Percentiles rank a stretch among this genome's conserved stretches.
These are phyloP conservation scores for Sinotaia quadrata DNA, from an alignment of 2,888 invertebrate genomes.

Conservation along the genomic window DNA sequence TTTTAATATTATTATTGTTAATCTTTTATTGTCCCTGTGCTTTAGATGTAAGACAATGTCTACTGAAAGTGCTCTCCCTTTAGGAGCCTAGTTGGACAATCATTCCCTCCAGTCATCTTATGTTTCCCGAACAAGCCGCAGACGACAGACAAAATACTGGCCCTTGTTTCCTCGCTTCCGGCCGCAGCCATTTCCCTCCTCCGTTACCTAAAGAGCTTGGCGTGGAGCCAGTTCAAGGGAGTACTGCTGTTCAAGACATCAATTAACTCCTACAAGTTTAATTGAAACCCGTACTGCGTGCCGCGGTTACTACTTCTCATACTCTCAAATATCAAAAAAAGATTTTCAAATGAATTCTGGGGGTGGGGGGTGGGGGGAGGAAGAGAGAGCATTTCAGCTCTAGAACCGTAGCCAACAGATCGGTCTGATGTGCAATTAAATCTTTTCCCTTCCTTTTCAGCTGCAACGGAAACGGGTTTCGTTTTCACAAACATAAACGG, in stretches of 20 bases:
- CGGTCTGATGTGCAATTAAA: slow-evolving; percentile 6
- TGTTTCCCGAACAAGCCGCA: background rate
- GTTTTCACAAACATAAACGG: slow-evolving; percentile 8
- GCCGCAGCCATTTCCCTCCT: slow-evolving; percentile 4
- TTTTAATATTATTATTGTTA: no score
- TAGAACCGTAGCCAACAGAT: background rate
- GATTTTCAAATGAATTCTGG: no score
- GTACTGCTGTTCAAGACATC: slow-evolving; percentile 6
- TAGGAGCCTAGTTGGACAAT: no score
- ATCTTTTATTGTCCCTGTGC: no score
- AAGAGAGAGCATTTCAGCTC: slow-evolving; percentile 9
- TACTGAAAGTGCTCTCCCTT: no score
- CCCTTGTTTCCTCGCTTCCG: slow-evolving; percentile 19
- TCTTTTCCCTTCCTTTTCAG: no score
- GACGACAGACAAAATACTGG: slow-evolving; percentile 15
- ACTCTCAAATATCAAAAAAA: slow-evolving; percentile 26
- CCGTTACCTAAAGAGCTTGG: background rate
- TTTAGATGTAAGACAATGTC: no score
- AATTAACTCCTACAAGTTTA: slow-evolving; percentile 13
- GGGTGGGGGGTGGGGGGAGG: slow-evolving; percentile 19
- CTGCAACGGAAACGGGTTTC: background rate
- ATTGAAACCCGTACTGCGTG: slow-evolving; percentile 17
- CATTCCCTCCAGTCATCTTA: background rate
- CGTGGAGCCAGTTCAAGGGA: slow-evolving; percentile 6
- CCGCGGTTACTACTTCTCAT: slow-evolving; percentile 7